Base-by-base conservation (phyloP, 2,888 invertebrate species). In the Rotaria macrura region DNA sequence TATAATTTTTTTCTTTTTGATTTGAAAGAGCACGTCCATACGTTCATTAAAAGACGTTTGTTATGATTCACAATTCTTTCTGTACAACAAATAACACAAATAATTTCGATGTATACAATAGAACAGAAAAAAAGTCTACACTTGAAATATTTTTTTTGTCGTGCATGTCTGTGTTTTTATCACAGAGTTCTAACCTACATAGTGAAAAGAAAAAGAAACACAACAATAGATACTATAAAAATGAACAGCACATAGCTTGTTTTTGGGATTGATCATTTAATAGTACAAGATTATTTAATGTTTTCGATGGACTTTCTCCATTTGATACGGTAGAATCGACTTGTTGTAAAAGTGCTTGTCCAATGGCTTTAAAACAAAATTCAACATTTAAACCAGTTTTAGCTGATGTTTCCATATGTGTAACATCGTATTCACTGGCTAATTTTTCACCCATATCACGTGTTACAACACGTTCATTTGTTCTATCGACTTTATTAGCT, bases 361-460 rank as follows among this genome's bases (percentile, higher is more conserved):
- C 96, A 88, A 96, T 94, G 88, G 95, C 95, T 91, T 94, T 93
- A 92, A 97, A 97, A 87, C 96, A 96, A 89, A 96, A 93, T 90
- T 96, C 96, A 84, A 97, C 97, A 91, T 97, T 96, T 90, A 95
- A 93, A 89, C 97, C 97, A 89, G 95, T 96, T 93, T 97, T 97
- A 87, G 97, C 97, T 88, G 96, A 96, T 87, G 97, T 97, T 92
- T 97, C 97, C 95, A 96, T 95, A 92, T 96, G 97, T 87, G 95
- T 94, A 88, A 96, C 96, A 91, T 94, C 94, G 92, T 96, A 95
- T 92, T 96, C 92, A 89, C 94, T 93, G 84, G 96, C 96, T 89
- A 97, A 92, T 88, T 95, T 93, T 91, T 96, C 95, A 38, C 96
- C 97, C 89, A 97, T 96, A 91, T 96, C 96, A 72, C 90, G 88